phyloP scores from a whole-genome alignment of 2,888 invertebrate genomes.

The Sclerodermus sp. region DNA sequence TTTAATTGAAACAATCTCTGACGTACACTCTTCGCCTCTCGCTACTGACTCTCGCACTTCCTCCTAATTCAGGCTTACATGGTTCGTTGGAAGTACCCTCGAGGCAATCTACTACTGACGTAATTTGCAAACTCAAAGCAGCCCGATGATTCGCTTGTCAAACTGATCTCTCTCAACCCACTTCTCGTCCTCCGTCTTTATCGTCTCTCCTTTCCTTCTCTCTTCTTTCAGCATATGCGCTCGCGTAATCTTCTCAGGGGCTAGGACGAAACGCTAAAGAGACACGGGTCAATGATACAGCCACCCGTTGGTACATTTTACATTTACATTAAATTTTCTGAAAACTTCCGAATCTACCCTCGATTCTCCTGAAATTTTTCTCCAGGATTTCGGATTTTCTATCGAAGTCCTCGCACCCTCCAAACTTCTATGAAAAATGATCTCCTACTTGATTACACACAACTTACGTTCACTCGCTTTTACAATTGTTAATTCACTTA shows the following conservation, averaged over 20 bases:
- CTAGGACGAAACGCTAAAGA: slow-evolving; percentile 20
- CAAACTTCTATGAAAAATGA: too few relatives aligned
- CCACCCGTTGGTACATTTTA: too few relatives aligned
- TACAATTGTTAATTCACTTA: too few relatives aligned
- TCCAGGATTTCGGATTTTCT: too few relatives aligned
- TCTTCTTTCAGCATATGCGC: slow-evolving; percentile 4
- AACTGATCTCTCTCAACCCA: slow-evolving; percentile 13
- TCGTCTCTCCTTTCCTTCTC: slow-evolving; percentile 12
- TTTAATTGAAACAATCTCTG: slow-evolving; percentile 3
- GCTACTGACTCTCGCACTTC: not conserved
- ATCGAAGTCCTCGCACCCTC: too few relatives aligned
- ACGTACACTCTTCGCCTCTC: not conserved
- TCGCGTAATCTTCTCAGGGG: slow-evolving; percentile 21
- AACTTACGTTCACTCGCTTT: too few relatives aligned
- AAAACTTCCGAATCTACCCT: too few relatives aligned
- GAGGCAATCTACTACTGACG: not conserved
- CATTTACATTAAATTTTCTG: too few relatives aligned
- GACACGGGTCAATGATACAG: slow-evolving; percentile 8
- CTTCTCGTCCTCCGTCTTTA: slow-evolving; percentile 10
- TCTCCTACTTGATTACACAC: too few relatives aligned
- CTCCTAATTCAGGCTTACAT: not conserved
- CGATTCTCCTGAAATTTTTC: too few relatives aligned
- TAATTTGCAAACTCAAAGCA: slow-evolving; percentile 8
- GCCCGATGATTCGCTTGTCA: slow-evolving; percentile 20
- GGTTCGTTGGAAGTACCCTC: not conserved